These are phyloP conservation scores for Diplolepis rosae DNA, from an alignment of 2,888 invertebrate genomes.

Conservation along the genomic window DNA sequence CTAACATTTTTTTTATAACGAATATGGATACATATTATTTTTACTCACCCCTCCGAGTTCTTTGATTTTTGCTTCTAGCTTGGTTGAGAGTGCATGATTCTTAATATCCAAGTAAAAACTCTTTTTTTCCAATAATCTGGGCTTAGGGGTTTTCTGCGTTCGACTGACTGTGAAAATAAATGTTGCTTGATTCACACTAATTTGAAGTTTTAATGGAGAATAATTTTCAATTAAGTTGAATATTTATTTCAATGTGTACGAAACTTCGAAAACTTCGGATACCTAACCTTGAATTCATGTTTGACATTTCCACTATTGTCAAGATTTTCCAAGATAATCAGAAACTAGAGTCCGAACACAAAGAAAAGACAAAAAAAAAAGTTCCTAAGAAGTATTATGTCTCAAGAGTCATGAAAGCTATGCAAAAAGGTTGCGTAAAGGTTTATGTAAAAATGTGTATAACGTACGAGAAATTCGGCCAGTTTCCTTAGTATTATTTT, in stretches of 20 bases:
- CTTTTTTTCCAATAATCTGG: constrained; percentile 79
- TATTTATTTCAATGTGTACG: no score
- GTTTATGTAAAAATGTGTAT: constrained; percentile 13
- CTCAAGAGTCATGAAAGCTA: neutral
- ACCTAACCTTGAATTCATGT: neutral
- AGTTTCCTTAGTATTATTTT: constrained; percentile 28
- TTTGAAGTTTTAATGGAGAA: no score
- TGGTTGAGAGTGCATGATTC: constrained; percentile 80
- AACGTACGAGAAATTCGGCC: constrained; percentile 25
- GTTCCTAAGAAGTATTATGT: neutral
- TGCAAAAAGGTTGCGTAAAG: constrained; percentile 7
- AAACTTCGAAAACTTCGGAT: no score
- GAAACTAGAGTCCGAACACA: neutral
- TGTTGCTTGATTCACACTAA: neutral
- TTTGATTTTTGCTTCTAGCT: constrained; percentile 81
- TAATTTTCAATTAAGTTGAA: no score
- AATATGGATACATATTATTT: no score
- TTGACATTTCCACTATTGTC: neutral
- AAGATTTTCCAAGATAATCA: neutral
- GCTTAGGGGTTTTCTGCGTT: constrained; percentile 74
- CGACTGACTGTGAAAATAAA: constrained; percentile 59
- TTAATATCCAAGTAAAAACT: constrained; percentile 86
- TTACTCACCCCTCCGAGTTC: constrained; percentile 83
- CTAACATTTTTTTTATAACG: no score
- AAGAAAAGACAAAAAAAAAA: neutral